A percentile compares a stretch with the other conserved stretches of the same genome.
Evolutionary conservation across 2,888 invertebrate genomes (phyloP).

Genomic region (Imbricaverruca yamaguchii): DNA sequence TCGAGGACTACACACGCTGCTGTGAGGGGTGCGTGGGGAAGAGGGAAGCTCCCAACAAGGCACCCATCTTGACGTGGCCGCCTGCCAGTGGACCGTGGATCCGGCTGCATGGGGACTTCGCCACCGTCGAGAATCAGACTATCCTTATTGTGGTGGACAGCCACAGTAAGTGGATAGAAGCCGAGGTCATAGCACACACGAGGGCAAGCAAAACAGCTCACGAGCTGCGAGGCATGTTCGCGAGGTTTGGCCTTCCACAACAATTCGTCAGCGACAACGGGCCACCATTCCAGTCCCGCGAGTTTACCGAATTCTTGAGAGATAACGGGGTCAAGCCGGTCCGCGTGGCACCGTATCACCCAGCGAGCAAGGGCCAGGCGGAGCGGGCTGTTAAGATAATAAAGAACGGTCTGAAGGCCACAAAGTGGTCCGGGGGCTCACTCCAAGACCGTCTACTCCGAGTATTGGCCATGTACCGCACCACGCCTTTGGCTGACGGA

Average conservation of each 20-base stretch:
- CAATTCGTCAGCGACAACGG: neutral
- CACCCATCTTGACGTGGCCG: neutral
- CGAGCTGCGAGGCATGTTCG: neutral
- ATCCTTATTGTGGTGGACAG: neutral
- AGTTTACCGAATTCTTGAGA: neutral
- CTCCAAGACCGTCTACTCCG: too few species aligned
- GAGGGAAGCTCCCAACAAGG: neutral
- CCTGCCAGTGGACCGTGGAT: neutral
- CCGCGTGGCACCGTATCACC: neutral
- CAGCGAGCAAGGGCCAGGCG: neutral
- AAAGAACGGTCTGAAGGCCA: neutral
- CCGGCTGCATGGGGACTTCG: neutral
- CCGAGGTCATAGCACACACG: neutral
- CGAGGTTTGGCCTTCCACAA: neutral
- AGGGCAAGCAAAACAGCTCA: neutral
- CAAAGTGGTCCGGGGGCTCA: too few species aligned
- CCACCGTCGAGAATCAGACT: neutral
- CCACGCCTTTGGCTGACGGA: too few species aligned
- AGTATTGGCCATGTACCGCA: too few species aligned
- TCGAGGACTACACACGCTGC: neutral
- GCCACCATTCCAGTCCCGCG: neutral
- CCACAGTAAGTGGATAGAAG: neutral
- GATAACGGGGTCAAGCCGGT: neutral
- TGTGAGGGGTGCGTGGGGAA: neutral
- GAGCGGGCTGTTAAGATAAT: neutral